Conservation (phyloP, 1,140 invertebrate species). For the Drosophila seguyi region DNA sequence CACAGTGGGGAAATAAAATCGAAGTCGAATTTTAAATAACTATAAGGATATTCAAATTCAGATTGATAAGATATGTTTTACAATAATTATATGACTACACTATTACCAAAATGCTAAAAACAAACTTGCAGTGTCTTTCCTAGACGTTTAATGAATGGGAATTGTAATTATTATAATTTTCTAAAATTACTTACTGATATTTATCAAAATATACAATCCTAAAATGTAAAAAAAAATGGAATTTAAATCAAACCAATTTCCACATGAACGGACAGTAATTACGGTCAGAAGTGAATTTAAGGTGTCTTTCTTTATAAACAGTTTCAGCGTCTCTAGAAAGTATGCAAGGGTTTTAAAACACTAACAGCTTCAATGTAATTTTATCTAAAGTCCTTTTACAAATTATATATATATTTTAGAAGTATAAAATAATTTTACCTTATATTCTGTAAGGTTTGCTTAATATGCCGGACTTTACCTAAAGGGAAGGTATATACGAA, state of each 20-base stretch:
- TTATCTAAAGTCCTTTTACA: neutral
- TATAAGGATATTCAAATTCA: neutral
- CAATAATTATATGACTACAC: neutral
- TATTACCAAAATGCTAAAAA: neutral
- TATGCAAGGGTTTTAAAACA: neutral
- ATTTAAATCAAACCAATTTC: neutral
- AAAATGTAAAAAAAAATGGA: too few relatives aligned
- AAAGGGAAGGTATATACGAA: too few relatives aligned
- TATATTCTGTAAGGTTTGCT: too few relatives aligned
- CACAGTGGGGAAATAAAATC: slow-evolving; percentile 32
- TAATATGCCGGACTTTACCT: too few relatives aligned
- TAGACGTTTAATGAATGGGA: neutral
- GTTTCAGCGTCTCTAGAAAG: neutral
- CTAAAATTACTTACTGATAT: too few relatives aligned
- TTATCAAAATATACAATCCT: too few relatives aligned
- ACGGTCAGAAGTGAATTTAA: neutral
- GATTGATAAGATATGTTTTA: neutral
- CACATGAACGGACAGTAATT: neutral
- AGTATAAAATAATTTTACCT: too few relatives aligned
- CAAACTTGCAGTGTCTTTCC: neutral
- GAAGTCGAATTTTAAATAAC: neutral
- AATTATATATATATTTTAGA: neutral
- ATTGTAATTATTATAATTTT: neutral
- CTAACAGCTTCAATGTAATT: neutral
- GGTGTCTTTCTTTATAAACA: neutral